phyloP scores from a whole-genome alignment of 2,113 vertebrate species.

The Nyctibius bracteatus region DNA sequence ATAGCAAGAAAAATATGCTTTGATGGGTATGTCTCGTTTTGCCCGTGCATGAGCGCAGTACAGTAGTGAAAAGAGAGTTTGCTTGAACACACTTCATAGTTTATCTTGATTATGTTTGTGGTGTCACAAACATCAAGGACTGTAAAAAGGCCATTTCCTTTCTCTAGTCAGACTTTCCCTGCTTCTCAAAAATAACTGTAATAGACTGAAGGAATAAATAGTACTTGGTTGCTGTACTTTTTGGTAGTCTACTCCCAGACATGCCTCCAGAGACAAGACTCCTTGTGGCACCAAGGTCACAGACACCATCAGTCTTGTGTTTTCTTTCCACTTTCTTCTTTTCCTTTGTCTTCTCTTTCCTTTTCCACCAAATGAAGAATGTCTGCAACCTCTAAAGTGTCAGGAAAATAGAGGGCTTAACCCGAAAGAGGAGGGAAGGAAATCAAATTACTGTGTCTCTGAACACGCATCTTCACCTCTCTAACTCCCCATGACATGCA shows the following conservation, averaged over 20 bases:
- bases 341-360: not conserved
- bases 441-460: not conserved
- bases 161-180: not conserved
- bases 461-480: not conserved
- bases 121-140: not conserved
- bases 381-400: not conserved
- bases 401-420: not conserved
- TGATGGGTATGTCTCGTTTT: not conserved
- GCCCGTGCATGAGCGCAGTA: not conserved
- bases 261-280: not conserved
- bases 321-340: not conserved
- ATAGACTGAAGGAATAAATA: not conserved
- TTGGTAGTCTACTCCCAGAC: not conserved
- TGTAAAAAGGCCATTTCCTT: not conserved
- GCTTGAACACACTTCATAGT: not conserved
- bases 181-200: not conserved
- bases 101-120: not conserved
- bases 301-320: not conserved
- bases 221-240: not conserved
- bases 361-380: not conserved
- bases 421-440: not conserved
- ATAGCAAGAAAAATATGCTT: not conserved
- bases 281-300: constrained; percentile 11
- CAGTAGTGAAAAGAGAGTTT: not conserved
- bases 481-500: not conserved